These are phyloP conservation scores for Coleophora deauratella DNA, from an alignment of 2,888 invertebrate genomes.

Conservation along the genomic window DNA sequence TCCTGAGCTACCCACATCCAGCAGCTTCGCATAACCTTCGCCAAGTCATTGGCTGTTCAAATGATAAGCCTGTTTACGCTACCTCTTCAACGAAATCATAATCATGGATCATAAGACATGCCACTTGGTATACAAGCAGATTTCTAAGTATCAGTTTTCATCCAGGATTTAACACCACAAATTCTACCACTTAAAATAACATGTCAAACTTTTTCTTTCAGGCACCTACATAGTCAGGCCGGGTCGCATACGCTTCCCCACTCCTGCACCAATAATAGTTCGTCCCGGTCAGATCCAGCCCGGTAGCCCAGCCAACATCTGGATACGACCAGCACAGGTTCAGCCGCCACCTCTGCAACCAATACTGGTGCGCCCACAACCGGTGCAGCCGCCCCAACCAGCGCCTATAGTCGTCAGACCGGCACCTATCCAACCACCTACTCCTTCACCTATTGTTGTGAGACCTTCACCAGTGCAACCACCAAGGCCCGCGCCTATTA, in stretches of 20 bases:
- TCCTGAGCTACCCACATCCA: too few species aligned
- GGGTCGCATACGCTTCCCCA: constrained; percentile 42
- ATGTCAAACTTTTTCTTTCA: too few species aligned
- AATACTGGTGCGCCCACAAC: constrained; percentile 36
- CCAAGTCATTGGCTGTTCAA: too few species aligned
- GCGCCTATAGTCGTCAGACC: constrained; percentile 40
- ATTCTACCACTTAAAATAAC: too few species aligned
- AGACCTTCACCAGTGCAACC: constrained; percentile 37
- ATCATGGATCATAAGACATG: too few species aligned
- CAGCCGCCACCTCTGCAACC: constrained; percentile 38
- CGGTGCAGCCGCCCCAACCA: constrained; percentile 36
- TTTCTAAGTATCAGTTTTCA: too few species aligned
- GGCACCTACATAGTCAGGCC: constrained; percentile 31
- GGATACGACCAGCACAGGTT: constrained; percentile 41
- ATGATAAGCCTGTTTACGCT: too few species aligned
- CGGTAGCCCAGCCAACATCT: constrained; percentile 34
- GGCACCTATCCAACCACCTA: constrained; percentile 33
- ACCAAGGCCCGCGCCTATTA: constrained; percentile 34
- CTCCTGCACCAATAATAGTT: constrained; percentile 37
- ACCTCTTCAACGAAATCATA: too few species aligned
- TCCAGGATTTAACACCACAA: too few species aligned
- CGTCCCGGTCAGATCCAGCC: constrained; percentile 36
- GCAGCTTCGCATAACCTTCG: too few species aligned
- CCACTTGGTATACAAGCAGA: too few species aligned
- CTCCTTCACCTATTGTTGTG: constrained; percentile 37